Evolutionary conservation across 2,113 vertebrate species (phyloP).

Genomic region (Xiphophorus hellerii): DNA sequence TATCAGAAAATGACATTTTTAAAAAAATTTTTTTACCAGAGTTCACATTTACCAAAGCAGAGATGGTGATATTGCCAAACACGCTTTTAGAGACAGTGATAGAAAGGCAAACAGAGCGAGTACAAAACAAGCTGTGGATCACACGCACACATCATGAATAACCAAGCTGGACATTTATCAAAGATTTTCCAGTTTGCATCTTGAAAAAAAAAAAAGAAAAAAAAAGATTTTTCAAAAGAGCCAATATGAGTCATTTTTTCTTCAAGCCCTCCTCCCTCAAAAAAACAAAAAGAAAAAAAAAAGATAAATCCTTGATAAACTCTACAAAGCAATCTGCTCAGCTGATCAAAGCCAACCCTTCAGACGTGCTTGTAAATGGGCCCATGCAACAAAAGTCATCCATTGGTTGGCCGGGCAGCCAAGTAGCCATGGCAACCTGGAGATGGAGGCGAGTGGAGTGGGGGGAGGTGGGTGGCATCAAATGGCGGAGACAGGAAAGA

Average conservation of each 20-base stretch:
- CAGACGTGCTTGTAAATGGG: conserved; percentile 64
- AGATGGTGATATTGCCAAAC: conserved; percentile 15
- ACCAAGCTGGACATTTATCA: conserved; percentile 75
- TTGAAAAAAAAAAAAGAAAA: background rate
- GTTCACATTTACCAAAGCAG: conserved; percentile 31
- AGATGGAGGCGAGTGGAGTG: conserved; percentile 65
- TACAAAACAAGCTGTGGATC: conserved; percentile 40
- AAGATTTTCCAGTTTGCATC: conserved; percentile 70
- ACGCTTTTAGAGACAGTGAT: conserved; percentile 22
- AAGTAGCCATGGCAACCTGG: conserved; percentile 78
- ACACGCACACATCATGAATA: conserved; percentile 23
- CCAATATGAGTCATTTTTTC: conserved; percentile 39
- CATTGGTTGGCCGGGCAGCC: conserved; percentile 65
- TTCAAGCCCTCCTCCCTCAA: background rate
- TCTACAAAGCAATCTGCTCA: conserved; percentile 70
- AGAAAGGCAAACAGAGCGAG: conserved; percentile 49
- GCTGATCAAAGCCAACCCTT: conserved; percentile 62
- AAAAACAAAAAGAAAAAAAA: background rate
- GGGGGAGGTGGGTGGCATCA: conserved; percentile 61
- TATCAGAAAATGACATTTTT: background rate
- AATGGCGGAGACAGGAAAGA: conserved; percentile 48
- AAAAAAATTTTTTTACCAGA: background rate
- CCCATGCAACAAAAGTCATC: conserved; percentile 72
- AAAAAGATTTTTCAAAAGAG: conserved; percentile 10
- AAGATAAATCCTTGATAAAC: conserved; percentile 77